Conservation (phyloP, 2,797 vertebrate species). For the Discoglossus pictus region DNA sequence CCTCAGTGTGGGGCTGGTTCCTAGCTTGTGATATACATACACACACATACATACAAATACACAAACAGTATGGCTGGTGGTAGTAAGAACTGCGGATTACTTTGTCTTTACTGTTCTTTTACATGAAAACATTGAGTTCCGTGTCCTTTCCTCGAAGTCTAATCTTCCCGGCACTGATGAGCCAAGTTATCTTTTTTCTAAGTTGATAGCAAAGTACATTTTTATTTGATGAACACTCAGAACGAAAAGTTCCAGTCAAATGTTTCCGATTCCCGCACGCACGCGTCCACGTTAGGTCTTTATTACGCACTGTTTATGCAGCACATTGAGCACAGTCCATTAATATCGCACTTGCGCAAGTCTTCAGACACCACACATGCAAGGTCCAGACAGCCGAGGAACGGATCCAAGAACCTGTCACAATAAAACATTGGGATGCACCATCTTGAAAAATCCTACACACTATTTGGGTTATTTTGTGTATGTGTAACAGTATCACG, state of each 20-base stretch:
- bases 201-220: background rate
- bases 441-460: background rate
- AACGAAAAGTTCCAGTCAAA: constrained; percentile 17
- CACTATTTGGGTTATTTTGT: constrained; percentile 2
- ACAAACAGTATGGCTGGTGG: no score
- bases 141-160: background rate
- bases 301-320: constrained; percentile 24
- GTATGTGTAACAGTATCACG: background rate
- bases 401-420: constrained; percentile 36
- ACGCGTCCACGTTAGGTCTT: background rate
- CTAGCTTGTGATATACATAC: no score
- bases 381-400: background rate
- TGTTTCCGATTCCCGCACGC: background rate
- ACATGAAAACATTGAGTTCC: no score
- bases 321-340: constrained; percentile 11
- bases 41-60: no score
- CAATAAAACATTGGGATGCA: constrained; percentile 1
- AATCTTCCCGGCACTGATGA: background rate
- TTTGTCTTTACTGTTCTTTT: no score
- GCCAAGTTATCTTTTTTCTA: background rate
- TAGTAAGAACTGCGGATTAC: no score
- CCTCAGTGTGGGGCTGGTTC: no score
- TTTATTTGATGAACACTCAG: background rate
- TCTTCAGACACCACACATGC: background rate
- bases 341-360: constrained; percentile 33